Evolutionary conservation across 23 tunicate genomes (phyloP).

Genomic region (Diplosoma virens): DNA sequence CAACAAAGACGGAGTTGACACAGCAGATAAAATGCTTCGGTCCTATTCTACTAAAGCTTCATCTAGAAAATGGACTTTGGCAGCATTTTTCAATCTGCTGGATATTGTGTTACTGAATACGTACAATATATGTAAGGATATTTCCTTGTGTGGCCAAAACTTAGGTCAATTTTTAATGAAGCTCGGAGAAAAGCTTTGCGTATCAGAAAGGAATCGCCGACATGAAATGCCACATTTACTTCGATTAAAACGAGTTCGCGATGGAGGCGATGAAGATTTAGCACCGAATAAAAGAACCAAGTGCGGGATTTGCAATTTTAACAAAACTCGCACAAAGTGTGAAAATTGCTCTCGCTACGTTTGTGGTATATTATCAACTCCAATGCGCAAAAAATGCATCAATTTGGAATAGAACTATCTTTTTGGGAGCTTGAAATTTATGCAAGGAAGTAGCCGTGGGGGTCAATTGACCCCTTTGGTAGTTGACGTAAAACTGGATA

Average conservation of each 20-base stretch:
- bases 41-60: slow-evolving; percentile 29
- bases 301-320: slow-evolving; percentile 17
- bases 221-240: slow-evolving; percentile 23
- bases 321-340: slow-evolving; percentile 23
- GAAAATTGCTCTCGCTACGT: slow-evolving; percentile 26
- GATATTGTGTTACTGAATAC: slow-evolving; percentile 34
- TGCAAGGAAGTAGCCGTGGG: slow-evolving; percentile 31
- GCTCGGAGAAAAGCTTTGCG: background rate
- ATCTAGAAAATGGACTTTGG: slow-evolving; percentile 33
- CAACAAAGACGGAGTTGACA: slow-evolving; percentile 35
- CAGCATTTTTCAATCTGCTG: slow-evolving; percentile 34
- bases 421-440: slow-evolving; percentile 2
- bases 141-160: slow-evolving; percentile 35
- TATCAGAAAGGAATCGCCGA: slow-evolving; percentile 17
- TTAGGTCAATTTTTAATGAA: slow-evolving; percentile 2
- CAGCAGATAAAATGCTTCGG: slow-evolving; percentile 30
- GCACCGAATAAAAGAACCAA: slow-evolving; percentile 28
- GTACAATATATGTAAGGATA: slow-evolving; percentile 8
- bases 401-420: slow-evolving; percentile 20
- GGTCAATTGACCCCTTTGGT: slow-evolving; percentile 34
- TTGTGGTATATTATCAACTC: slow-evolving; percentile 23
- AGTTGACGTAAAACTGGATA: slow-evolving; percentile 28
- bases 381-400: slow-evolving; percentile 28
- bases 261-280: slow-evolving; percentile 30
- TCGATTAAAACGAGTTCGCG: slow-evolving; percentile 26